A percentile compares a stretch with the other conserved stretches of the same genome.
phyloP scores from a whole-genome alignment of 1,140 invertebrate species.

The Platorchestia sp. region DNA sequence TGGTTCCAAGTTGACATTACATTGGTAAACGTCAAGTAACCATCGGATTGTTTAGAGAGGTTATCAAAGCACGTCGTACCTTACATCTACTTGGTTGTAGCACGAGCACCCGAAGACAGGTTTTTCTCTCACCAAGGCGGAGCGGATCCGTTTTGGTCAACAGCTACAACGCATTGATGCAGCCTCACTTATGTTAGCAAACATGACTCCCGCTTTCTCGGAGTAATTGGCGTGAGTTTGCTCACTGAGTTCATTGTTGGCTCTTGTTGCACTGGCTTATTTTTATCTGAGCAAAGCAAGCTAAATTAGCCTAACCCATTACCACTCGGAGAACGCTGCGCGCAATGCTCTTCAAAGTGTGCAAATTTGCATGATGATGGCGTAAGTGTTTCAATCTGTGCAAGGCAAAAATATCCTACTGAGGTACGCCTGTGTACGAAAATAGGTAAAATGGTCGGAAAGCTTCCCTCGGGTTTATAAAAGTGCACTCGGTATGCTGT shows the following conservation, averaged over 20 bases:
- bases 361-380: not conserved
- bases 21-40: too few species aligned
- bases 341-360: not conserved
- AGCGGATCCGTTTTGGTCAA: not conserved
- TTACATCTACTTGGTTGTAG: too few species aligned
- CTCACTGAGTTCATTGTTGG: not conserved
- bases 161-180: not conserved
- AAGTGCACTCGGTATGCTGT: too few species aligned
- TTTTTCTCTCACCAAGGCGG: not conserved
- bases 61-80: too few species aligned
- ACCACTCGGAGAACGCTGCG: not conserved
- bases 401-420: not conserved
- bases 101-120: not conserved
- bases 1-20: too few species aligned
- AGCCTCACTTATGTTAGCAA: not conserved
- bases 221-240: not conserved
- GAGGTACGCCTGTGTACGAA: not conserved
- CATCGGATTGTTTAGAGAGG: too few species aligned
- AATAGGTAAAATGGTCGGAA: not conserved
- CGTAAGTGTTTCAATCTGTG: not conserved
- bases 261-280: not conserved
- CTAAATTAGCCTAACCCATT: not conserved
- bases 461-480: not conserved
- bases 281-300: not conserved
- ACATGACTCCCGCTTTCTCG: not conserved